Evolutionary conservation across 2,888 invertebrate species (phyloP), one percentile per base, ranked within the genome.

Genomic region (Terebella lapidaria): DNA sequence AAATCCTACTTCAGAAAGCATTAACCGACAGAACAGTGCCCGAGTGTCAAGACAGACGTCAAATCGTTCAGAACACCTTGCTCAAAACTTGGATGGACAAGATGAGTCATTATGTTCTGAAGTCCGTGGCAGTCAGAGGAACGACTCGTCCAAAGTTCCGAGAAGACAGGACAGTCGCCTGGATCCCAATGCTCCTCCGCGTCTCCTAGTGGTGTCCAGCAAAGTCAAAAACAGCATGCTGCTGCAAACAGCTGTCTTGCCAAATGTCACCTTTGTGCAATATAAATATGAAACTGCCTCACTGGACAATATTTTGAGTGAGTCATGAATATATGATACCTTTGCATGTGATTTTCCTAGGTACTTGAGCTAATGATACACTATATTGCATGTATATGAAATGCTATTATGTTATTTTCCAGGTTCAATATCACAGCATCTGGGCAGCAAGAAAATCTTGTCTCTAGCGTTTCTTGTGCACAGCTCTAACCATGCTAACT

Each of bases 221-320:
- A 75, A 78, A 66, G 77, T 80, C 15, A 70, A 80, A 30, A 76
- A 79, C 63, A 72, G 72, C 5, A 62, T 71, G 1, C 71, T 74
- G 2, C 67, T 81, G 22, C 64, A 74, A 42, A 68, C 72, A 42
- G 74, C 79, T 18, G 62, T 77, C 10, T 67, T 72, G 35, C 70
- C 73, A 1, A 75, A 75, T 51, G 75, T 81, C 22, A 70, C 70
- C 2, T 67, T 74, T 20, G 71, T 81, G 26, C 74, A 72, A 42
- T 82, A 78, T 68, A 81, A 79, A 60, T 81, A 79, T 69, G 81
- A 82, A 55, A 74, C 69, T n/a, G 71, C 73, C 2, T 71, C 78
- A 1, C 66, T 56, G n/a, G 57, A 58, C n/a, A 54, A 22, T 47
- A 27, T 35, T 47, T 26, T 42, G 24, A 25, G 58, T 54, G 27